These are phyloP conservation scores for Erebia aethiops DNA, from an alignment of 2,888 invertebrate genomes.

Conservation along the genomic window DNA sequence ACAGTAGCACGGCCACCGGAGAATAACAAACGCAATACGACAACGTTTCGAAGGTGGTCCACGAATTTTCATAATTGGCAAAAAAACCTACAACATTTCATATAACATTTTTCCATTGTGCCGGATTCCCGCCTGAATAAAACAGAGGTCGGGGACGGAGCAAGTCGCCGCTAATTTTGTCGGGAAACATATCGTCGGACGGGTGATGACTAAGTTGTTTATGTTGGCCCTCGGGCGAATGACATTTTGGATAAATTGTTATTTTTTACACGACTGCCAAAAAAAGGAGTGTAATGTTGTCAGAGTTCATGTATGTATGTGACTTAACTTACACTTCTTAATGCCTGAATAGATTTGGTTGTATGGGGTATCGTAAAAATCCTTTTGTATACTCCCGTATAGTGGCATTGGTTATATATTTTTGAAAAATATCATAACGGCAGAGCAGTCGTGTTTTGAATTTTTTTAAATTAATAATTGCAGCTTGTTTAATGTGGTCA, in stretches of 20 bases:
- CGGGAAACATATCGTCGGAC: conserved; percentile 59
- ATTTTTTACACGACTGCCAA: conserved; percentile 40
- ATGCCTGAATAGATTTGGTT: too few relatives aligned
- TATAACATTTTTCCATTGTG: conserved; percentile 74
- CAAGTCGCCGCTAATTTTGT: conserved; percentile 68
- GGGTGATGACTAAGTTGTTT: conserved; percentile 57
- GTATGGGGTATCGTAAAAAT: too few relatives aligned
- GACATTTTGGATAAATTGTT: conserved; percentile 49
- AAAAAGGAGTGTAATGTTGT: conserved; percentile 28
- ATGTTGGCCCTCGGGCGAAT: conserved; percentile 44
- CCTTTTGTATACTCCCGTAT: too few relatives aligned
- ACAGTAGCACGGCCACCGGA: conserved; percentile 51
- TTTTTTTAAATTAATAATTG: too few relatives aligned
- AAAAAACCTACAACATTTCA: conserved; percentile 64
- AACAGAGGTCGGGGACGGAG: conserved; percentile 66
- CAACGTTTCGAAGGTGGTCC: conserved; percentile 42
- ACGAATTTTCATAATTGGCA: conserved; percentile 72
- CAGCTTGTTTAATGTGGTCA: too few relatives aligned
- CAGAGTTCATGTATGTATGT: too few relatives aligned
- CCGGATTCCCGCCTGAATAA: conserved; percentile 71
- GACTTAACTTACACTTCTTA: too few relatives aligned
- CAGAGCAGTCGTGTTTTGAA: too few relatives aligned
- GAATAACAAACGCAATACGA: conserved; percentile 44
- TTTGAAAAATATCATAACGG: too few relatives aligned
- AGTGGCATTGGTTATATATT: too few relatives aligned